These are phyloP conservation scores for Caenorhabditis plicata DNA, from an alignment of 2,888 invertebrate species.

Conservation along the genomic window DNA sequence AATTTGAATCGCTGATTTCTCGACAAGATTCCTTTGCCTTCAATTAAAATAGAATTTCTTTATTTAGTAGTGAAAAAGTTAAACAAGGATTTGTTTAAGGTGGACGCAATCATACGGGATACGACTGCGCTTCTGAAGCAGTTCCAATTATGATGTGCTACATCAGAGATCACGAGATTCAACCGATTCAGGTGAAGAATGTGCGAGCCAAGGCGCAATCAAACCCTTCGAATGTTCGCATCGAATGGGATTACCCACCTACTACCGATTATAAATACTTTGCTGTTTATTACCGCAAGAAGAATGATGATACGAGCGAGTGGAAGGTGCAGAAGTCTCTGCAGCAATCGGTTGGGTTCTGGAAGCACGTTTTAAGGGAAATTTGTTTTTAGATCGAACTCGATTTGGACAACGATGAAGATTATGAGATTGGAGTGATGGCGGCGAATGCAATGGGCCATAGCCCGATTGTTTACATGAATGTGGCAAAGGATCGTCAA, in stretches of 20 bases:
- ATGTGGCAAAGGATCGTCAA: constrained; percentile 11
- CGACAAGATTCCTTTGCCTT: too few species aligned
- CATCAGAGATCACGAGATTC: constrained; percentile 31
- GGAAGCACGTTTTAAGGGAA: neutral
- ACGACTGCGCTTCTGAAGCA: constrained; percentile 32
- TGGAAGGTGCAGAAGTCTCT: constrained; percentile 29
- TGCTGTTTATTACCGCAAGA: constrained; percentile 40
- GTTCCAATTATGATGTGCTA: constrained; percentile 38
- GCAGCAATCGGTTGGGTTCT: constrained; percentile 16
- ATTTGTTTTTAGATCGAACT: constrained; percentile 18
- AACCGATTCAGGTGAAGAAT: constrained; percentile 24
- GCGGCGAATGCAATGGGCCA: constrained; percentile 47
- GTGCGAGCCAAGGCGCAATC: constrained; percentile 13
- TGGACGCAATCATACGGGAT: too few species aligned
- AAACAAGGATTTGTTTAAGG: too few species aligned
- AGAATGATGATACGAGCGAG: constrained; percentile 11
- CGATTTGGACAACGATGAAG: constrained; percentile 22
- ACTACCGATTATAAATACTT: constrained; percentile 37
- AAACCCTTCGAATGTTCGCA: constrained; percentile 4
- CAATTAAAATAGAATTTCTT: too few species aligned
- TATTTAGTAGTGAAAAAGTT: too few species aligned
- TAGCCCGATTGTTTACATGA: constrained; percentile 33
- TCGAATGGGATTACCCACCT: constrained; percentile 39
- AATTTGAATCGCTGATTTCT: too few species aligned
- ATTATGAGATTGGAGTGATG: constrained; percentile 36